These are phyloP conservation scores for Gallinago undulata DNA, from an alignment of 2,113 vertebrate genomes.

Conservation along the genomic window DNA sequence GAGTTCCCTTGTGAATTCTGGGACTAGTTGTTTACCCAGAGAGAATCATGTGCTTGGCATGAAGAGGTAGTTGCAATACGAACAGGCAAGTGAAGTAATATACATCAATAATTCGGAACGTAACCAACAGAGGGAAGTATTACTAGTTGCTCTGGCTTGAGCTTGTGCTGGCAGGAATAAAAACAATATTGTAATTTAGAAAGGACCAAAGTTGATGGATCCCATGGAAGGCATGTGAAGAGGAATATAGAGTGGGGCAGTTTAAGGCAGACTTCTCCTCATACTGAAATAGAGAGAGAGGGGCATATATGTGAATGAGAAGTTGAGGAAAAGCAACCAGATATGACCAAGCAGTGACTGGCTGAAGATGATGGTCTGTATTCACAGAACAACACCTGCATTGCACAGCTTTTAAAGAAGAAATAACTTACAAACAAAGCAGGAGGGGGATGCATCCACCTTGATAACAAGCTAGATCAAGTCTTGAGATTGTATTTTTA, in stretches of 20 bases:
- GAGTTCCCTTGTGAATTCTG: neutral
- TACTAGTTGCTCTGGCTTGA: neutral
- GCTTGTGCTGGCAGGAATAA: neutral
- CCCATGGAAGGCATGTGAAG: neutral
- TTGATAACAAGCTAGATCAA: neutral
- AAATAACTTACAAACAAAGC: neutral
- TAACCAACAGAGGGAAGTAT: neutral
- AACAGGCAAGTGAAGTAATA: neutral
- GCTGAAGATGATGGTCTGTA: neutral
- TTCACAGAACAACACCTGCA: neutral
- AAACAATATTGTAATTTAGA: neutral
- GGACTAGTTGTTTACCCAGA: slow-evolving; percentile 22
- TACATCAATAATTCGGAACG: neutral
- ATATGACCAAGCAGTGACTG: neutral
- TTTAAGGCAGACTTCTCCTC: neutral
- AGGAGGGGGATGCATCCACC: neutral
- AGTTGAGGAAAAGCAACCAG: neutral
- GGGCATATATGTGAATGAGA: neutral
- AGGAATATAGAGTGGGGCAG: neutral
- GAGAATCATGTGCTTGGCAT: neutral
- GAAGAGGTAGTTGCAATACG: neutral
- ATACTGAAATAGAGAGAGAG: neutral
- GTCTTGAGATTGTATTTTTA: neutral
- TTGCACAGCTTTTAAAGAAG: neutral
- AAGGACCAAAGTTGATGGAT: neutral